Evolutionary conservation across 2,797 vertebrate species (phyloP).

Genomic region (Astyanax mexicanus): DNA sequence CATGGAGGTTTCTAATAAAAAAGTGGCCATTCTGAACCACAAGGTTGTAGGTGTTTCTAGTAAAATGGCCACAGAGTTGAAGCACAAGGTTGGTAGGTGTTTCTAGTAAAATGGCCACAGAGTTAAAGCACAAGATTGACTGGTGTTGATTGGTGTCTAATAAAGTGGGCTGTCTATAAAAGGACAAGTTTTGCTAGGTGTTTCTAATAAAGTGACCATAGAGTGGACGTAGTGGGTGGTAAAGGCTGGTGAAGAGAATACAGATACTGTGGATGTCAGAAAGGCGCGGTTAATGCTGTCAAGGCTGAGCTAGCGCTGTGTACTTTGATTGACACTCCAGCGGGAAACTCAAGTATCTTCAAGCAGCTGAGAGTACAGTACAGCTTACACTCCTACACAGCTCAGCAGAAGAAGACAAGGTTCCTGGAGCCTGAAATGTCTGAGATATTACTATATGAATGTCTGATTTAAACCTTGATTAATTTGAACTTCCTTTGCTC

Average conservation of each 20-base stretch:
- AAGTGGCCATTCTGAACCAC: too few species aligned
- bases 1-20: too few species aligned
- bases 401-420: background rate
- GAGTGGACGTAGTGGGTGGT: too few species aligned
- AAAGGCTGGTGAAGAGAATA: background rate
- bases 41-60: too few species aligned
- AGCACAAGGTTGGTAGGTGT: too few species aligned
- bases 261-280: background rate
- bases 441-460: slow-evolving; percentile 2
- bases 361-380: background rate
- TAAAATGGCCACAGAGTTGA: too few species aligned
- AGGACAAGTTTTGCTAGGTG: too few species aligned
- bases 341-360: background rate
- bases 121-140: background rate
- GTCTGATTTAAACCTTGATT: background rate
- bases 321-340: background rate
- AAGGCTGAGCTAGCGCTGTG: background rate
- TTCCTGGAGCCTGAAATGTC: background rate
- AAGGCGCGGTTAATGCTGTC: background rate
- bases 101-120: too few species aligned
- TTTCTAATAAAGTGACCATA: too few species aligned
- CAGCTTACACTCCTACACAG: background rate
- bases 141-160: background rate
- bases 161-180: background rate
- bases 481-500: too few species aligned